Percentiles rank a stretch among this genome's conserved stretches.
Evolutionary conservation across 2,797 vertebrate species (phyloP).

Genomic region (Fratercula arctica): DNA sequence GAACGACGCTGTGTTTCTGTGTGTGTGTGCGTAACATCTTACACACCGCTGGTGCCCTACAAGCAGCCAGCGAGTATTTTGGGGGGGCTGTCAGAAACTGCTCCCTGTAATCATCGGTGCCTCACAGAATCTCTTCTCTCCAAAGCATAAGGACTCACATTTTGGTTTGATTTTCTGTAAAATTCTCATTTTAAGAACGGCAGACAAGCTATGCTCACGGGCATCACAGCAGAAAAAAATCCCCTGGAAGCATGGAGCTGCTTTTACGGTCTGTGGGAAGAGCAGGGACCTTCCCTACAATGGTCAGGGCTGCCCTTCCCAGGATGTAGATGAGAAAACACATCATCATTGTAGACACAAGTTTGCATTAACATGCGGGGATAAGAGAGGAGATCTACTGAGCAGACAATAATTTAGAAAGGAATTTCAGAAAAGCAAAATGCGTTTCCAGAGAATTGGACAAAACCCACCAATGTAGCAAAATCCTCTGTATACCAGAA

Average conservation of each 20-base stretch:
- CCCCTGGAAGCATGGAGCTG: neutral
- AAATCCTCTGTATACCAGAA: neutral
- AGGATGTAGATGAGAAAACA: neutral
- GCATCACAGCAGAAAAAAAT: neutral
- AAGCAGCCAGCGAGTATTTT: neutral
- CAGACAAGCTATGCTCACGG: neutral
- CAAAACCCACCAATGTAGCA: neutral
- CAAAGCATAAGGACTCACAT: neutral
- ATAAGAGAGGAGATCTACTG: neutral
- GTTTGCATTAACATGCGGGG: rapidly evolving
- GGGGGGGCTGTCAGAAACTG: neutral
- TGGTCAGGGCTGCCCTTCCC: neutral
- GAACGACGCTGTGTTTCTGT: neutral
- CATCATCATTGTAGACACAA: neutral
- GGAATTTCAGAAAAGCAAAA: neutral
- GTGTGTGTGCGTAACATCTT: neutral
- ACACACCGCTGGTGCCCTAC: neutral
- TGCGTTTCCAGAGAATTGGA: neutral
- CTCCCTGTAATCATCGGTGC: rapidly evolving
- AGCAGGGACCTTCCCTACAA: neutral
- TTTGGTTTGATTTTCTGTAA: neutral
- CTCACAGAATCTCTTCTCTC: neutral
- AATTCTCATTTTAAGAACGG: neutral
- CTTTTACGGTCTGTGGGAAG: neutral
- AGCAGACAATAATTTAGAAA: neutral